phyloP scores from a whole-genome alignment of 1,140 invertebrate genomes.

The Drosophila ohnishii region DNA sequence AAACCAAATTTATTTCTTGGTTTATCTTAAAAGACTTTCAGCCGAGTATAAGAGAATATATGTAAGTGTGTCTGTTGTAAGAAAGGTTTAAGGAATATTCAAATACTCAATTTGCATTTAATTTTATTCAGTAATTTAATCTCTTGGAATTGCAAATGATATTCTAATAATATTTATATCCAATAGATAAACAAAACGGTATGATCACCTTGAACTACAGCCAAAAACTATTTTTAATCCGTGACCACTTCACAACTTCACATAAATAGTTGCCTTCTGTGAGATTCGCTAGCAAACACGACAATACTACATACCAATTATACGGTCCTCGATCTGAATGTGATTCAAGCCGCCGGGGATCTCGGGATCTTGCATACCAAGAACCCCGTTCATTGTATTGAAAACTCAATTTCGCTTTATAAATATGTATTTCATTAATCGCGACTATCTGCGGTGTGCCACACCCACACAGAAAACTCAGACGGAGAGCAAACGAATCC shows the following conservation, averaged over 20 bases:
- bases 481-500: constrained; percentile 48
- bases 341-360: constrained; percentile 55
- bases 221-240: constrained; percentile 37
- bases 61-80: no score
- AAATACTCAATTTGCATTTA: neutral
- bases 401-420: constrained; percentile 76
- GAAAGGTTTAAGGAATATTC: neutral
- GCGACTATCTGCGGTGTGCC: constrained; percentile 44
- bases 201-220: constrained; percentile 9
- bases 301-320: constrained; percentile 52
- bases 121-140: neutral
- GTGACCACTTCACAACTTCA: constrained; percentile 38
- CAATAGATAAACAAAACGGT: constrained; percentile 4
- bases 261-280: constrained; percentile 6
- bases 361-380: constrained; percentile 40
- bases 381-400: constrained; percentile 65
- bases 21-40: neutral
- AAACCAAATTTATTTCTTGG: neutral
- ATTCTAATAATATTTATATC: neutral
- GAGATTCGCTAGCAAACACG: constrained; percentile 46
- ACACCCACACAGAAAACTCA: constrained; percentile 40
- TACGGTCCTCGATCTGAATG: constrained; percentile 27
- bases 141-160: constrained; percentile 6
- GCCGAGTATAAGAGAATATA: no score
- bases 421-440: constrained; percentile 76